phyloP scores from a whole-genome alignment of 2,888 invertebrate species.

The Mechanitis mazaeus region DNA sequence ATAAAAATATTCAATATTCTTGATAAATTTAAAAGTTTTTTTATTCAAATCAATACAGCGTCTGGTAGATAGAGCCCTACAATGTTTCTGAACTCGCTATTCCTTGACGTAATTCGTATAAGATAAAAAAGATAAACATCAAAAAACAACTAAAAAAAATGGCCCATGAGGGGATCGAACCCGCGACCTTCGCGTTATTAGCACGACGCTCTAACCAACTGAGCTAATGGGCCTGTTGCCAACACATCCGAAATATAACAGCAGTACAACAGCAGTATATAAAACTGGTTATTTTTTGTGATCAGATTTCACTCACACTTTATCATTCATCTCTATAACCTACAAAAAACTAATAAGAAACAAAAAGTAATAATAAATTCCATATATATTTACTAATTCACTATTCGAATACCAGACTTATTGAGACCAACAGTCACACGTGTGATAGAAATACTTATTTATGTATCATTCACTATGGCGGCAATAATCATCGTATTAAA shows the following conservation, averaged over 20 bases:
- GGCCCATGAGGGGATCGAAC: constrained; percentile 38
- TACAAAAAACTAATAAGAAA: too few species aligned
- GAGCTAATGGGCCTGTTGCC: constrained; percentile 35
- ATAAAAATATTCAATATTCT: too few species aligned
- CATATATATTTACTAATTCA: too few species aligned
- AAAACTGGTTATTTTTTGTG: too few species aligned
- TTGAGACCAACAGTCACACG: not conserved
- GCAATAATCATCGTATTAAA: constrained; percentile 20
- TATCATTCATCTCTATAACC: too few species aligned
- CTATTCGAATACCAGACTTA: too few species aligned
- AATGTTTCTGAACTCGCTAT: too few species aligned
- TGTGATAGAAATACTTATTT: constrained; percentile 12
- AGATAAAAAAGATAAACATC: not conserved
- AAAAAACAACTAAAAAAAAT: not conserved
- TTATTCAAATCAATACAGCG: too few species aligned
- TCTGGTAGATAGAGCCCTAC: too few species aligned
- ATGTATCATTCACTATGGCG: constrained; percentile 15
- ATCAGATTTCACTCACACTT: too few species aligned
- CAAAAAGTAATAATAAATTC: too few species aligned
- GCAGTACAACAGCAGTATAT: not conserved
- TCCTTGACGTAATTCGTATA: not conserved
- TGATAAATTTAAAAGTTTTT: too few species aligned
- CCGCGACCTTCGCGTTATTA: constrained; percentile 49
- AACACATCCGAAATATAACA: not conserved
- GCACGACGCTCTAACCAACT: constrained; percentile 48